Percentiles rank a stretch among this genome's conserved stretches.
Conservation (phyloP, 2,113 vertebrate genomes). For the Cyanoramphus novaezelandiae region DNA sequence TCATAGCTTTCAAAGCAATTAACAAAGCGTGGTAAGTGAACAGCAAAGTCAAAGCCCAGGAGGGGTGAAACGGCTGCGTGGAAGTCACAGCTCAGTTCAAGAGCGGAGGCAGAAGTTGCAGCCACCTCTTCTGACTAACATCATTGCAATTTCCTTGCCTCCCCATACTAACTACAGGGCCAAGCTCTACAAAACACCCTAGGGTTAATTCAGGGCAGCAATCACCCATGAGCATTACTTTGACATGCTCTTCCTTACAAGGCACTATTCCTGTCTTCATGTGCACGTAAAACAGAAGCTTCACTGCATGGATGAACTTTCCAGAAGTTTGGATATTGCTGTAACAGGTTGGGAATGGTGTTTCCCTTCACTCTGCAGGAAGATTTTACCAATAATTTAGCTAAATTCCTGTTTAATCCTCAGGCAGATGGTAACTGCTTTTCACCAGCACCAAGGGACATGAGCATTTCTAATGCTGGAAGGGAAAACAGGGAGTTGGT, state of each 20-base stretch:
- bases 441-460: not conserved
- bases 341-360: not conserved
- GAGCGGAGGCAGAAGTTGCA: not conserved
- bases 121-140: not conserved
- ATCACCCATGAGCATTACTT: not conserved
- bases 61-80: not conserved
- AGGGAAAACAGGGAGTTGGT: not conserved
- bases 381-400: not conserved
- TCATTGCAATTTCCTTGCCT: not conserved
- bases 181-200: not conserved
- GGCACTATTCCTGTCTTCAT: accelerated
- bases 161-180: not conserved
- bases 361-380: not conserved
- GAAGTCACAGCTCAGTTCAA: not conserved
- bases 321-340: not conserved
- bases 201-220: not conserved
- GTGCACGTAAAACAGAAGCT: not conserved
- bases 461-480: not conserved
- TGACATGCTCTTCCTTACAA: not conserved
- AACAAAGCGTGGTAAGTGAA: not conserved
- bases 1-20: not conserved
- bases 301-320: not conserved
- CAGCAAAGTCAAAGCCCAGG: not conserved
- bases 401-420: not conserved
- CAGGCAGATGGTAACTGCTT: not conserved